Percentiles rank a stretch among this genome's conserved stretches.
Evolutionary conservation across 2,888 invertebrate species (phyloP).

Genomic region (Amblyjoppa fuscipennis): DNA sequence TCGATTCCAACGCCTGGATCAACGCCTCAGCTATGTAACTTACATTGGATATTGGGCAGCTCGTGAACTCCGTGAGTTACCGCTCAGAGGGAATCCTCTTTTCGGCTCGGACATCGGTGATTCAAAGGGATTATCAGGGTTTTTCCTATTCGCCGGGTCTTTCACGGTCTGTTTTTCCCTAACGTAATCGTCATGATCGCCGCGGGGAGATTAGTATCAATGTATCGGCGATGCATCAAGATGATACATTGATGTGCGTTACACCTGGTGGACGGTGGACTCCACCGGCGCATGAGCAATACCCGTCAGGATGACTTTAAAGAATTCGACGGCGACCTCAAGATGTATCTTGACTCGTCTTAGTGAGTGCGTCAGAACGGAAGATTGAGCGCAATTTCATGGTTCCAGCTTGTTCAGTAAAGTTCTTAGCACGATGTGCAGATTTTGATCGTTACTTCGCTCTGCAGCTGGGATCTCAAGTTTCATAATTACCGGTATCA

Average conservation of each 20-base stretch:
- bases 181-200: neutral
- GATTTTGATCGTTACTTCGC: too few species aligned
- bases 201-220: conserved; percentile 6
- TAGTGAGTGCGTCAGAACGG: too few species aligned
- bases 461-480: too few species aligned
- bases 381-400: too few species aligned
- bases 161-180: conserved; percentile 20
- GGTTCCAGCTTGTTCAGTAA: too few species aligned
- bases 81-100: neutral
- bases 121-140: neutral
- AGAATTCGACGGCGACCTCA: too few species aligned
- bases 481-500: neutral
- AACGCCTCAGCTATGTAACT: neutral
- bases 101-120: neutral
- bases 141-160: conserved; percentile 4
- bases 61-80: neutral
- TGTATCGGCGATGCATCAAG: neutral
- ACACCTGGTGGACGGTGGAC: neutral
- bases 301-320: too few species aligned
- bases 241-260: neutral
- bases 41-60: neutral
- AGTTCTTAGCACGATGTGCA: too few species aligned
- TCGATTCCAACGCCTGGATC: neutral
- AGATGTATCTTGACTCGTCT: too few species aligned
- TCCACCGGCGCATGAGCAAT: neutral